Evolutionary conservation across 2,888 invertebrate species (phyloP).

Genomic region (Baronia brevicornis): DNA sequence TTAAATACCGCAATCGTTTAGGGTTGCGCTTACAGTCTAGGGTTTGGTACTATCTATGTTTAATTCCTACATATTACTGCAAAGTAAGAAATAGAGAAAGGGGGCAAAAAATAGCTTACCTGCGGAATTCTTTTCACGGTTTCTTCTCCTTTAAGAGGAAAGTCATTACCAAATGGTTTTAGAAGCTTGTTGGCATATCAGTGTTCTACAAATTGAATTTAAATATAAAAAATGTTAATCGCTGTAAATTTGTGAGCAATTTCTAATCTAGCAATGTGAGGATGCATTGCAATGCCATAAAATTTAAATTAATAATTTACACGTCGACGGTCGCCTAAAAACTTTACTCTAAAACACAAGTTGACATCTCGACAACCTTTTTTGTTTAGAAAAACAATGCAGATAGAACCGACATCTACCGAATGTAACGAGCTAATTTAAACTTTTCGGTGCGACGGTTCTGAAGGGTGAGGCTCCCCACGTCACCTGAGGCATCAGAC

Average conservation of each 20-base stretch:
- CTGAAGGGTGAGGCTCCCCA: constrained; percentile 27
- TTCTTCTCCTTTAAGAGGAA: no score
- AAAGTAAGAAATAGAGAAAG: no score
- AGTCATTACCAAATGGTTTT: no score
- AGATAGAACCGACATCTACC: constrained; percentile 53
- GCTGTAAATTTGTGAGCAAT: constrained; percentile 19
- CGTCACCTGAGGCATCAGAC: constrained; percentile 63
- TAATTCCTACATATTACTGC: no score
- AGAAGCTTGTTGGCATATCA: no score
- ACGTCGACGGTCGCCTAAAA: constrained; percentile 37
- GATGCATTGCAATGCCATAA: constrained; percentile 25
- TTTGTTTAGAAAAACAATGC: constrained; percentile 64
- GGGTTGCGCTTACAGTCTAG: no score
- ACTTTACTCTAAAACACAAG: constrained; percentile 56
- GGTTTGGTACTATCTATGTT: no score
- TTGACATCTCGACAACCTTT: constrained; percentile 53
- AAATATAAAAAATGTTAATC: constrained; percentile 17
- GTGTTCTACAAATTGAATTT: no score
- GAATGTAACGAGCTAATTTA: constrained; percentile 75
- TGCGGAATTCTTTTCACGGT: no score
- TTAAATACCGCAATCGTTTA: no score
- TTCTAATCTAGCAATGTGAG: constrained; percentile 29
- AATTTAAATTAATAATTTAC: constrained; percentile 63
- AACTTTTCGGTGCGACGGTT: constrained; percentile 67
- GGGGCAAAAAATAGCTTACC: no score